Base-by-base conservation (phyloP, 2,888 invertebrate genomes). In the Leucophora obtusa region DNA sequence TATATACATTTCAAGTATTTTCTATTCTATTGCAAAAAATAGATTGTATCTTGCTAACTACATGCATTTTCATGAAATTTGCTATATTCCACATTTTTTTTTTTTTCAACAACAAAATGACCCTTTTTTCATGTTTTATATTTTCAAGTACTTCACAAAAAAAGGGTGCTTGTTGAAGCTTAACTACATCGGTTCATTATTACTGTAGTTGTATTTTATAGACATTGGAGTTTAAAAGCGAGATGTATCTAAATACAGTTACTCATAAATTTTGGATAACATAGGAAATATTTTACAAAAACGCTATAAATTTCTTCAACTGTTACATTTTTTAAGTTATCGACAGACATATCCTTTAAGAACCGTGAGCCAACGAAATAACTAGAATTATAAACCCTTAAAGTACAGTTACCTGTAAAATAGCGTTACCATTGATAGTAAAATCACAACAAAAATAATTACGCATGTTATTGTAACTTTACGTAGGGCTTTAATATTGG, bases 141-240 rank as follows among this genome's bases (percentile, higher is more conserved):
- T 63, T 59, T 71, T 77, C 77, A 65, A 71, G 70, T 77, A 59
- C 62, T 77, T 38, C 17, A 65, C 47, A 63, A 17, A 50, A 59
- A 33, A 79, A 65, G 73, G 74, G 74, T 79, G 74, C 74, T 70
- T 79, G 70, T 70, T 79, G 70, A 74, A 74, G 79, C 70, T 79
- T 69, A 65, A 70, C 63, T 56, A 62, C 62, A 56, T 69, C 51
- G 72, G 51, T 68, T 78, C 78, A 79, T 73, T 69, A 65, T 47
- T 38, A 69, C 53, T 17, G 33, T 50, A 60, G 68, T 24, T 77
- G 70, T 60, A 54, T 72, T 7, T 66, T 60, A 43, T 62, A 68
- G 78, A 51, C 43, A 4, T 18, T 35, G 17, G 71, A 54, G 21
- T 65, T 58, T 11, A 8, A 28, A 50, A 43, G 58, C 70, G 70